phyloP scores from a whole-genome alignment of 2,888 invertebrate species.

The Drosophila seclusa region DNA sequence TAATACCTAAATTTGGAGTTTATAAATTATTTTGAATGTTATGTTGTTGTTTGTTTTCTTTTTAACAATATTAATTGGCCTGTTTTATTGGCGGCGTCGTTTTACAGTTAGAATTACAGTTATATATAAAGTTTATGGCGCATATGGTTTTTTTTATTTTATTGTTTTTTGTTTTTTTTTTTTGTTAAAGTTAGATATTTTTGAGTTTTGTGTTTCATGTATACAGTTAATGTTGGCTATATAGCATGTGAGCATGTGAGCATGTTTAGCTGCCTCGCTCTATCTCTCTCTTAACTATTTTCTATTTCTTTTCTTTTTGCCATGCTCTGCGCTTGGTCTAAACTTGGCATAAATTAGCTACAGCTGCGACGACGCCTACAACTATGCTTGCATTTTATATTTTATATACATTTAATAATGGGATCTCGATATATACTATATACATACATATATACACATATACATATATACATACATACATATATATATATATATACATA shows the following conservation, averaged over 20 bases:
- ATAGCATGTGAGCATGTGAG: slow-evolving; percentile 53
- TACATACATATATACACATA: slow-evolving; percentile 13
- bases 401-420: slow-evolving; percentile 50
- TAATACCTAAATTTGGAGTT: slow-evolving; percentile 38
- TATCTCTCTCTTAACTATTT: slow-evolving; percentile 9
- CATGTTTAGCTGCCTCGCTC: slow-evolving; percentile 21
- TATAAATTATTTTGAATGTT: slow-evolving; percentile 20
- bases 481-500: slow-evolving; percentile 12
- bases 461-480: slow-evolving; percentile 11
- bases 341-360: slow-evolving; percentile 56
- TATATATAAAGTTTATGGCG: slow-evolving; percentile 49
- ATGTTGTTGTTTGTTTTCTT: slow-evolving; percentile 11
- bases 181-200: slow-evolving; percentile 32
- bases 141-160: slow-evolving; percentile 27
- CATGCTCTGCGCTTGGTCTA: slow-evolving; percentile 48
- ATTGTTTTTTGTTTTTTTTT: slow-evolving; percentile 1
- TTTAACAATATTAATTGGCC: slow-evolving; percentile 50
- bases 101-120: slow-evolving; percentile 45
- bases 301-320: slow-evolving; percentile 12
- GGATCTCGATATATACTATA: slow-evolving; percentile 16
- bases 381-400: slow-evolving; percentile 40
- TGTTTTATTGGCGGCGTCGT: slow-evolving; percentile 42
- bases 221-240: slow-evolving; percentile 54
- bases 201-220: background rate
- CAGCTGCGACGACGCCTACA: slow-evolving; percentile 48